Evolutionary conservation across 2,888 invertebrate genomes (phyloP), one percentile per base, ranked within the genome.

Genomic region (Macaria liturata): DNA sequence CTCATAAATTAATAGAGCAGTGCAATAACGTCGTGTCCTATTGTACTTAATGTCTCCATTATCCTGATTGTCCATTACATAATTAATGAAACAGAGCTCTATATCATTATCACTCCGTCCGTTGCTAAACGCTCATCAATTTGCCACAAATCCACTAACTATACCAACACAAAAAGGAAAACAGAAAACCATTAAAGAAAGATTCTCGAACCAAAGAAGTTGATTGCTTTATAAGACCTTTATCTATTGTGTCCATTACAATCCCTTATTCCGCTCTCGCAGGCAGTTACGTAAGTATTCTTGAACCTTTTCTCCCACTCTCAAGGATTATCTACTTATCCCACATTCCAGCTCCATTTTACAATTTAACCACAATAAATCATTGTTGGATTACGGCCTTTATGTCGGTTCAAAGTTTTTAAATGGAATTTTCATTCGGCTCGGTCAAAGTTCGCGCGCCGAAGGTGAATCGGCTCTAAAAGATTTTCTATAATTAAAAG

Each of bases 401-500:
- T 68, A 70, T 67, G 68, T 63, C 66, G 67, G 66, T 67, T 53
- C 62, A 60, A 75, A 79, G 69, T 76, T 73, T 80, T 80, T 70
- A 76, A 77, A 80, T 74, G 71, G 74, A 76, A 78, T 75, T 69
- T 59, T 69, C 70, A 70, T 67, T 74, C 71, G 53, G 59, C 20
- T 9, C 61, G 60, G 67, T 61, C 67, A 69, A 75, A 81, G 69
- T 80, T 74, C 58, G 50, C 60, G 62, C 69, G 56, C 70, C 67
- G 54, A 67, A 71, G 72, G 72, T 75, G 60, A 71, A 75, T 74
- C 70, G 73, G 67, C 68, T 74, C 63, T 65, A 65, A 72, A 71
- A 72, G 67, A 70, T 75, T 74, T 70, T 70, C 71, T 76, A 73
- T 77, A 79, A 76, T 78, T 79, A 77, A 74, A 77, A 78, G 70